Evolutionary conservation across 2,797 vertebrate genomes (phyloP), one percentile per base, ranked within the genome.

Genomic region (Cuculus canorus): DNA sequence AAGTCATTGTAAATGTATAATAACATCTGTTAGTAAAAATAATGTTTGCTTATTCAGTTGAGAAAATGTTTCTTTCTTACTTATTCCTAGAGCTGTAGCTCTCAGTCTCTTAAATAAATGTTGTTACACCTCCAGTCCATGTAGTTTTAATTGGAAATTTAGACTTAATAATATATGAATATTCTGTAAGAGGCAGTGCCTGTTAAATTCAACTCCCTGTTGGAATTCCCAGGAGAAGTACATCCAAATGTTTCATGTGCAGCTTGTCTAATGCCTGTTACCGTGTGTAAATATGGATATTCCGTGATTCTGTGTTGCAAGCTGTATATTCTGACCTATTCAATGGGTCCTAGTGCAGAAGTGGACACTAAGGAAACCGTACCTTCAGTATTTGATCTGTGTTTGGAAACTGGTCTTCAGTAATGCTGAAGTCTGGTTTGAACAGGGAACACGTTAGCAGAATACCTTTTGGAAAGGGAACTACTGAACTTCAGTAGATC

Each of bases 11-110:
- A 94, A 90, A 48, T 43, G 47, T 54, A 93, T 73, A 93, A 35
- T 79, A 70, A 45, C 87, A 87, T 93, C 88, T 94, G 71, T 92
- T 85, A 83, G 39, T 70, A 88, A 81, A 93, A 93, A 94, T 88
- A 95, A 95, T 94, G 48, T 94, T 94, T 96, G 66, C 66, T 95
- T 96, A 78, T 92, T 97, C 64, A 37, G 75, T 89, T 93, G 73
- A 84, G 72, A 88, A 95, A 96, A 95, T 78, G 68, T 93, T 94
- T 95, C 65, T 85, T 85, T 94, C 45, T 68, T 93, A 33, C 39
- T 79, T 94, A 76, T 60, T 83, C 79, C 66, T 66, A 68, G 75
- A 84, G 66, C 85, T 90, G 14, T 68, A 81, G 37, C 64, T 84
- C 85, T 87, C 4, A 2, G 11, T 75, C 61, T 90, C 64, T 86